Evolutionary conservation across 2,888 invertebrate genomes (phyloP).

Genomic region (Epirrhoe tristata): DNA sequence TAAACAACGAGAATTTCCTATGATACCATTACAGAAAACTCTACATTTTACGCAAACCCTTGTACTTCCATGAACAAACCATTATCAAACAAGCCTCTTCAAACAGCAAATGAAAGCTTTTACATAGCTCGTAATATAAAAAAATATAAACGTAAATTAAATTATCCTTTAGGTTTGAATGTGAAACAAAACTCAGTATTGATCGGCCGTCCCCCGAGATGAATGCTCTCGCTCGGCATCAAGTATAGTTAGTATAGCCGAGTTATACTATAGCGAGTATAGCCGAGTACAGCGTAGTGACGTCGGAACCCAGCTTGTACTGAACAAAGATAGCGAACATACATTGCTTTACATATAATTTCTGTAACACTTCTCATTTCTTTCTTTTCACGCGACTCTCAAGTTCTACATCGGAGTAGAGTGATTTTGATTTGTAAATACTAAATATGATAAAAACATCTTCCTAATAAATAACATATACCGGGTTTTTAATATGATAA

Average conservation of each 20-base stretch:
- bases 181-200: constrained; percentile 18
- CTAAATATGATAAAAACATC: no score
- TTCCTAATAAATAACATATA: no score
- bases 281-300: background rate
- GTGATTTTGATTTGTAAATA: no score
- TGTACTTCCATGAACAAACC: no score
- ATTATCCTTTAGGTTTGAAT: constrained; percentile 6
- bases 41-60: no score
- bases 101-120: background rate
- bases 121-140: background rate
- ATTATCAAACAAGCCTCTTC: background rate
- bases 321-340: background rate
- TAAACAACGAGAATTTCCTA: no score
- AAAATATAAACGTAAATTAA: background rate
- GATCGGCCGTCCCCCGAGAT: constrained; percentile 20
- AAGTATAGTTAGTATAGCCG: background rate
- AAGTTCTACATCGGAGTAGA: no score
- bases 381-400: no score
- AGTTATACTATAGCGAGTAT: background rate
- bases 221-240: constrained; percentile 7
- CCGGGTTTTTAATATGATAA: no score
- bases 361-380: no score
- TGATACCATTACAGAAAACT: no score
- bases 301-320: background rate
- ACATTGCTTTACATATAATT: no score